phyloP scores from a whole-genome alignment of 2,113 vertebrate genomes.

The Gallinago undulata region DNA sequence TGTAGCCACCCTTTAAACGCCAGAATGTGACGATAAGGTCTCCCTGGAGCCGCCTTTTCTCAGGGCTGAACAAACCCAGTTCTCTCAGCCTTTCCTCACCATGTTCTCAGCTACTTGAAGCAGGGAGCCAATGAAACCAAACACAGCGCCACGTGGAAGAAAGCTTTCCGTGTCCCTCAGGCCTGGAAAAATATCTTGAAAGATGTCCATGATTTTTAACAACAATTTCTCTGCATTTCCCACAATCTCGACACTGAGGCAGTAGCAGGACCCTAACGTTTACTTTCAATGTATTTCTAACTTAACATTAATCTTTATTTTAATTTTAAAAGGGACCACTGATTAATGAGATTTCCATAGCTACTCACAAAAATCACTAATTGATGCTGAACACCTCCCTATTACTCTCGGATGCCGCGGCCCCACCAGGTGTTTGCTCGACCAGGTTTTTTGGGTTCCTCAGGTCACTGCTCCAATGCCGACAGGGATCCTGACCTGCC shows the following conservation, averaged over 20 bases:
- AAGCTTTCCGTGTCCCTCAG: not conserved
- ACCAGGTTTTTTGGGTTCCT: not conserved
- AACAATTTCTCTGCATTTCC: not conserved
- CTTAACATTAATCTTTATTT: not conserved
- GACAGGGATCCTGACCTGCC: accelerated
- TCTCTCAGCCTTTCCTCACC: not conserved
- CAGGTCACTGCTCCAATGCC: accelerated
- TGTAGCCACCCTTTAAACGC: not conserved
- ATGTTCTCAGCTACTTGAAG: not conserved
- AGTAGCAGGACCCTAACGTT: not conserved
- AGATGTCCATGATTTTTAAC: not conserved
- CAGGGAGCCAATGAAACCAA: not conserved
- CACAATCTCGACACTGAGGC: not conserved
- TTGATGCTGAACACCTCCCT: accelerated
- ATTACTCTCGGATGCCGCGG: accelerated
- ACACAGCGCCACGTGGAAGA: not conserved
- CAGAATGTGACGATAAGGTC: not conserved
- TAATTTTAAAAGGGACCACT: not conserved
- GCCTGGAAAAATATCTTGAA: not conserved
- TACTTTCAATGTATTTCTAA: not conserved
- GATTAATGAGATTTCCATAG: not conserved
- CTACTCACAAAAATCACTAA: not conserved
- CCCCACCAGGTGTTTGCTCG: accelerated
- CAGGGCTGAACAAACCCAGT: not conserved
- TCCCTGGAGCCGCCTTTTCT: not conserved